Evolutionary conservation across 2,797 vertebrate species (phyloP).

Genomic region (Gymnoscopelus braueri): DNA sequence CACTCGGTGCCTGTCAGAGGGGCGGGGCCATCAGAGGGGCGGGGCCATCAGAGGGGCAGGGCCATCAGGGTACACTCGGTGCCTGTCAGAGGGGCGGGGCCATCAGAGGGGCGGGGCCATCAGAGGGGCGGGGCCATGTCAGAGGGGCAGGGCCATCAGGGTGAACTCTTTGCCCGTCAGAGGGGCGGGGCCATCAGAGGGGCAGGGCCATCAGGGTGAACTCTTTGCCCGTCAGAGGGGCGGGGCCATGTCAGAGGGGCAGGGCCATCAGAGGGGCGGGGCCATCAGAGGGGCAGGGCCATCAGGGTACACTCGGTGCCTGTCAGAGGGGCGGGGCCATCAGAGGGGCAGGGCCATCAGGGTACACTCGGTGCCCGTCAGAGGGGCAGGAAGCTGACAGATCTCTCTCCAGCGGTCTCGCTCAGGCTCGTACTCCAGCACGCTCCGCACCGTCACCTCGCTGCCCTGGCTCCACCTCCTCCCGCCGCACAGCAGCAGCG

Average conservation of each 20-base stretch:
- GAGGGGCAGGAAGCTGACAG: constrained; percentile 86
- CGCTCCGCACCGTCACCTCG: constrained; percentile 86
- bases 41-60: constrained; percentile 72
- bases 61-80: constrained; percentile 88
- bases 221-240: no score
- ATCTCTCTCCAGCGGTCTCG: constrained; percentile 92
- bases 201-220: constrained; percentile 74
- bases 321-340: neutral
- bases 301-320: no score
- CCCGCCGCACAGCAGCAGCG: constrained; percentile 89
- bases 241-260: no score
- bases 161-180: no score
- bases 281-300: constrained; percentile 82
- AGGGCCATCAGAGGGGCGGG: no score
- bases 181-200: constrained; percentile 86
- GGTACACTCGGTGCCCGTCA: constrained; percentile 88
- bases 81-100: constrained; percentile 88
- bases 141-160: constrained; percentile 80
- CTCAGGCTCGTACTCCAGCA: constrained; percentile 90
- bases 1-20: no score
- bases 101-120: no score
- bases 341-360: constrained; percentile 85
- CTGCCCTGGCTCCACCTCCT: constrained; percentile 90
- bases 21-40: no score
- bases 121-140: constrained; percentile 28